Conservation (phyloP, 2,888 invertebrate species). For the Orthosia gothica region DNA sequence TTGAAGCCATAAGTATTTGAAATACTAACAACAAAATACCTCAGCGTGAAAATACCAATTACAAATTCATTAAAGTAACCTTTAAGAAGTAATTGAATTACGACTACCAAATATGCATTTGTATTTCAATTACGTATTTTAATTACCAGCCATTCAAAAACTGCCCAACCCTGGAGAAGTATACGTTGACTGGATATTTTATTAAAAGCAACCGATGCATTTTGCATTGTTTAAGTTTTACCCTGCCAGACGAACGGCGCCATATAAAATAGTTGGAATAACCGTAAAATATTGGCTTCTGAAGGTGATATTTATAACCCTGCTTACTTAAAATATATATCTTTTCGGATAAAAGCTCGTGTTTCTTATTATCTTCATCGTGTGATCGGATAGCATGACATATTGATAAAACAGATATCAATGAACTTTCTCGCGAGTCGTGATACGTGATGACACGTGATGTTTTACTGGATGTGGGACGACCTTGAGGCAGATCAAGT, state of each 20-base stretch:
- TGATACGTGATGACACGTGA: constrained; percentile 7
- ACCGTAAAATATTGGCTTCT: neutral
- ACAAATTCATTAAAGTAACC: too few species aligned
- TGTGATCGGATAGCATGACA: constrained; percentile 8
- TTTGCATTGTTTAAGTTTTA: neutral
- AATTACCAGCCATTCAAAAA: constrained; percentile 66
- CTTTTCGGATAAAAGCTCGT: neutral
- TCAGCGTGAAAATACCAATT: too few species aligned
- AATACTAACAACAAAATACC: too few species aligned
- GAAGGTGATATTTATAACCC: neutral
- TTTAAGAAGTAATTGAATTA: constrained; percentile 26
- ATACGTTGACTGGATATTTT: neutral
- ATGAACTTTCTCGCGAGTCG: neutral
- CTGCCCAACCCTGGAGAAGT: constrained; percentile 8
- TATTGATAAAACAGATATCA: neutral
- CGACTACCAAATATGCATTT: constrained; percentile 43
- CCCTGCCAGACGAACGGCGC: too few species aligned
- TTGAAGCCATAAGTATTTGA: too few species aligned
- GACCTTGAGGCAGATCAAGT: neutral
- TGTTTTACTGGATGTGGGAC: too few species aligned
- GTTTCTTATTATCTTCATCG: constrained; percentile 3
- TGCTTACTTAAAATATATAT: neutral
- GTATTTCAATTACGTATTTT: constrained; percentile 75
- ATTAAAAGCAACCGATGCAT: neutral
- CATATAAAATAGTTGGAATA: neutral